Conservation (phyloP, 1,140 invertebrate genomes). For the Drosophila neocordata region DNA sequence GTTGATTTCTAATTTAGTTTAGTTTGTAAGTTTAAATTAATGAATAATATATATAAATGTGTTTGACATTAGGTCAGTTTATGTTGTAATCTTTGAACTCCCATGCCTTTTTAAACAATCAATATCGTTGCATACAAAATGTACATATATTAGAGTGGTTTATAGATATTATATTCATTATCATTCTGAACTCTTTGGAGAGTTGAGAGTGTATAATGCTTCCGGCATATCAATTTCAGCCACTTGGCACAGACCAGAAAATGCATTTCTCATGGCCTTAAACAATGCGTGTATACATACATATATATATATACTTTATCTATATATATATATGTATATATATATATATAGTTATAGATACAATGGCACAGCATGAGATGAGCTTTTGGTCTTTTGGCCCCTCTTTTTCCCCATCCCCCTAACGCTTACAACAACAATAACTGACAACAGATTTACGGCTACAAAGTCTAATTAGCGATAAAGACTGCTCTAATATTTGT, state of each 20-base stretch:
- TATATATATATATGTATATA: not conserved
- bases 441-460: conserved; percentile 79
- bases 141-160: too few relatives aligned
- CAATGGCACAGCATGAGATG: not conserved
- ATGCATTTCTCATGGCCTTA: conserved; percentile 57
- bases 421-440: conserved; percentile 26
- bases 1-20: too few relatives aligned
- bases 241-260: conserved; percentile 73
- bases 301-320: not conserved
- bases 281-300: conserved; percentile 29
- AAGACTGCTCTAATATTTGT: conserved; percentile 81
- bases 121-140: too few relatives aligned
- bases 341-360: not conserved
- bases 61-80: too few relatives aligned
- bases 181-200: conserved; percentile 46
- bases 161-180: not conserved
- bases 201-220: conserved; percentile 59
- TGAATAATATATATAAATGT: too few relatives aligned
- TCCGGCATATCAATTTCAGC: conserved; percentile 61
- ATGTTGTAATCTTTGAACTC: too few relatives aligned
- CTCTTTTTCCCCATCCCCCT: not conserved
- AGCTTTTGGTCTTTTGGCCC: conserved; percentile 38
- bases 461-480: conserved; percentile 80
- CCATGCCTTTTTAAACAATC: too few relatives aligned
- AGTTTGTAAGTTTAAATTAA: too few relatives aligned